These are phyloP conservation scores for Harpalus rufipes DNA, from an alignment of 2,888 invertebrate genomes.

Conservation along the genomic window DNA sequence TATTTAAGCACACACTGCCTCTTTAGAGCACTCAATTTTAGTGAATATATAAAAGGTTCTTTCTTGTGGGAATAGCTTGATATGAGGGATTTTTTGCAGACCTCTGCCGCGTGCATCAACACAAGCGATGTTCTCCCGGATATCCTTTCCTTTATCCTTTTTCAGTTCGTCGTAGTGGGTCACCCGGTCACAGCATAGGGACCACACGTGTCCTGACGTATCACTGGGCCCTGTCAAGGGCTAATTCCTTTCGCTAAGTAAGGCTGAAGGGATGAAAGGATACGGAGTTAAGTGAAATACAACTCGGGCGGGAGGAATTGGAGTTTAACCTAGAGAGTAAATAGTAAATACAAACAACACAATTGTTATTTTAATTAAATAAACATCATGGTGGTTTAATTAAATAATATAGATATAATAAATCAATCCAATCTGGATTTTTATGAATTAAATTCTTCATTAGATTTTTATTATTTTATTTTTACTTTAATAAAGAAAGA, in stretches of 20 bases:
- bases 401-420: too few species aligned
- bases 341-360: not conserved
- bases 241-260: not conserved
- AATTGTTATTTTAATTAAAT: not conserved
- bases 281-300: not conserved
- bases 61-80: constrained; percentile 32
- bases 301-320: not conserved
- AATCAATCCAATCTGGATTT: too few species aligned
- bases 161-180: constrained; percentile 22
- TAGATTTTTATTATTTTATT: too few species aligned
- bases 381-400: too few species aligned
- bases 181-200: not conserved
- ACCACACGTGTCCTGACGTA: constrained; percentile 19
- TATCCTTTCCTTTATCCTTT: constrained; percentile 58
- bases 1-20: not conserved
- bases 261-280: constrained; percentile 1
- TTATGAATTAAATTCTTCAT: too few species aligned
- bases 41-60: constrained; percentile 32
- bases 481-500: too few species aligned
- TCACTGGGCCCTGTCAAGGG: not conserved
- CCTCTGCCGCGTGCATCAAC: not conserved
- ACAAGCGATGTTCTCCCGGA: constrained; percentile 29
- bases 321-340: not conserved
- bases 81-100: constrained; percentile 16
- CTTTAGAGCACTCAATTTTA: constrained; percentile 51